A percentile compares a stretch with the other conserved stretches of the same genome.
phyloP scores from a whole-genome alignment of 2,888 invertebrate genomes.

The Eilema griseolum region DNA sequence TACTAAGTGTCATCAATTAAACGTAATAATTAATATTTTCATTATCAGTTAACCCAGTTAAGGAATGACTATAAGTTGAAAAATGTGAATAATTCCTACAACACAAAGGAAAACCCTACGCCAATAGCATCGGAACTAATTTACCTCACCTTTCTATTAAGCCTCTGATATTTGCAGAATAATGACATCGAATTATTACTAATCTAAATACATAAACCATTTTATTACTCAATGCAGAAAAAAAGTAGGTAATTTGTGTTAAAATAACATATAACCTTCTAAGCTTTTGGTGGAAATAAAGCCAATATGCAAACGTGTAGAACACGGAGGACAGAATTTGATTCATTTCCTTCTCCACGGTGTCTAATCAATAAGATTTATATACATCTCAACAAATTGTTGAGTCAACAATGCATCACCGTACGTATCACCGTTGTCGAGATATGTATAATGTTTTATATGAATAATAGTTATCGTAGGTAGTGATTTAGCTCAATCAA shows the following conservation, averaged over 20 bases:
- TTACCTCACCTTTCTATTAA: not conserved
- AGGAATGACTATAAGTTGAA: not conserved
- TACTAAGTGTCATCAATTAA: not conserved
- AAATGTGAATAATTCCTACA: not conserved
- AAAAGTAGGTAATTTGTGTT: not conserved
- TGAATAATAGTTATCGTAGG: not conserved
- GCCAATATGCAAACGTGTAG: not conserved
- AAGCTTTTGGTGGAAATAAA: not conserved
- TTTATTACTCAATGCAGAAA: not conserved
- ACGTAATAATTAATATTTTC: not conserved
- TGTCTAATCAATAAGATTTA: not conserved
- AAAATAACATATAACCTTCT: not conserved
- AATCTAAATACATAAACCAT: not conserved
- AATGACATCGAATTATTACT: not conserved
- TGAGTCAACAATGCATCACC: not conserved
- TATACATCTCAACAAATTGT: not conserved
- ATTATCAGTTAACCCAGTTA: slow-evolving; percentile 3
- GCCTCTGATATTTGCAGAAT: not conserved
- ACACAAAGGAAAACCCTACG: slow-evolving; percentile 9
- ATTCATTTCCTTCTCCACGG: too few species aligned
- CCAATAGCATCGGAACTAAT: not conserved
- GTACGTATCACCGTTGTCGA: too few species aligned
- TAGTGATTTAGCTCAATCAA: not conserved
- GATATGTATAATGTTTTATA: not conserved
- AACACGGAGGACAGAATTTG: too few species aligned